These are phyloP conservation scores for Arctocebus calabarensis DNA, from an alignment of 2,797 vertebrate genomes.

Conservation along the genomic window DNA sequence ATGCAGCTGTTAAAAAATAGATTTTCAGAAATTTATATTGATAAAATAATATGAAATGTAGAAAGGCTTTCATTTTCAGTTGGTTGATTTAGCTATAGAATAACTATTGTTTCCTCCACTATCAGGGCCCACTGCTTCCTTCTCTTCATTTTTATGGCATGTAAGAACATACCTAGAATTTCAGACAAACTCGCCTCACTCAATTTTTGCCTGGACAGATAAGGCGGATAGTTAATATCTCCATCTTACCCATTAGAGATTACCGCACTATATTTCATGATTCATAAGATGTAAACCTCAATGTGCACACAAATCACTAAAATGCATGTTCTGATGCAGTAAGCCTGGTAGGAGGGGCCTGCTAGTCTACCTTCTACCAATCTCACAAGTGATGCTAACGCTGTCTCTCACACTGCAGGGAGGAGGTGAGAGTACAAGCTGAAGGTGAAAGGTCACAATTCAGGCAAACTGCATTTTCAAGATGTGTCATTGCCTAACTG, in stretches of 20 bases:
- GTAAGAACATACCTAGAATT: neutral
- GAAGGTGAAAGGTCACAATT: neutral
- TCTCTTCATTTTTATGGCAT: neutral
- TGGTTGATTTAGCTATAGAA: neutral
- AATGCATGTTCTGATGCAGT: neutral
- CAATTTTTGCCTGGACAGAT: neutral
- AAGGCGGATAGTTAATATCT: neutral
- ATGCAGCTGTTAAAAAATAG: neutral
- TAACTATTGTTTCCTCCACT: neutral
- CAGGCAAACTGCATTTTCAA: neutral
- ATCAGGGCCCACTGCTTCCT: neutral
- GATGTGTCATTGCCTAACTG: neutral
- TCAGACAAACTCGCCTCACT: neutral
- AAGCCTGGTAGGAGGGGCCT: neutral
- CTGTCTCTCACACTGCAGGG: fast-evolving
- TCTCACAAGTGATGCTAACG: neutral
- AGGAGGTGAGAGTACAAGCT: neutral
- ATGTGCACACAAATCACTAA: neutral
- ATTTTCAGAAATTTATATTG: neutral
- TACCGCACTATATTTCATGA: neutral
- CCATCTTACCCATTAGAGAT: neutral
- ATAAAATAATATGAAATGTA: neutral
- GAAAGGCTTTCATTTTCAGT: neutral
- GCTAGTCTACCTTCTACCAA: neutral
- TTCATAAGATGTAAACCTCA: neutral